These are phyloP conservation scores for Oreortyx pictus DNA, from an alignment of 2,797 vertebrate genomes.

Conservation along the genomic window DNA sequence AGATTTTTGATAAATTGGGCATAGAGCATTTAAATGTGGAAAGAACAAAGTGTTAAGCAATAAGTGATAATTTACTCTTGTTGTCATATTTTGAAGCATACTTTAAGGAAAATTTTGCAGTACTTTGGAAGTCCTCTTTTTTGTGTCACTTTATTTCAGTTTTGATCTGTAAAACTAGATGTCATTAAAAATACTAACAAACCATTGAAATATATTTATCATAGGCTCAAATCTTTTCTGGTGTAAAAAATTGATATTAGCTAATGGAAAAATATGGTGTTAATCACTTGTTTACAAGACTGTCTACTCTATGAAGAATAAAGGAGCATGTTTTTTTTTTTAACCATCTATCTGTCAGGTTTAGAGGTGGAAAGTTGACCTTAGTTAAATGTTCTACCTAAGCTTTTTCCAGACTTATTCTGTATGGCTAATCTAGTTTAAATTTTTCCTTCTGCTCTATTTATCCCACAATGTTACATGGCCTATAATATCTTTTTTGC, in stretches of 20 bases:
- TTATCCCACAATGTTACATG: background rate
- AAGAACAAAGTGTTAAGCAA: background rate
- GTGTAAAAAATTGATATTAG: background rate
- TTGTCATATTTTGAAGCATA: background rate
- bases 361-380: background rate
- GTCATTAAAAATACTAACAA: too few relatives aligned
- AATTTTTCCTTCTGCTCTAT: background rate
- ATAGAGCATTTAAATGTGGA: background rate
- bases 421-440: background rate
- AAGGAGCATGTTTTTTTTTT: rapidly evolving
- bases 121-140: background rate
- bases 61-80: background rate
- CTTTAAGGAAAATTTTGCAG: background rate
- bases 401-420: background rate
- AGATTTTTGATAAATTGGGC: background rate
- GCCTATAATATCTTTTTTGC: background rate
- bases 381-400: background rate
- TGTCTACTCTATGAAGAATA: background rate
- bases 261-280: background rate
- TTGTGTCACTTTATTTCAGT: background rate
- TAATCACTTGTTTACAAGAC: background rate
- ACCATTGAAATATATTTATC: too few relatives aligned
- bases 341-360: background rate
- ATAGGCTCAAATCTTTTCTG: background rate
- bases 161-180: background rate